phyloP scores from a whole-genome alignment of 2,888 invertebrate species.

The Euproctis similis region DNA sequence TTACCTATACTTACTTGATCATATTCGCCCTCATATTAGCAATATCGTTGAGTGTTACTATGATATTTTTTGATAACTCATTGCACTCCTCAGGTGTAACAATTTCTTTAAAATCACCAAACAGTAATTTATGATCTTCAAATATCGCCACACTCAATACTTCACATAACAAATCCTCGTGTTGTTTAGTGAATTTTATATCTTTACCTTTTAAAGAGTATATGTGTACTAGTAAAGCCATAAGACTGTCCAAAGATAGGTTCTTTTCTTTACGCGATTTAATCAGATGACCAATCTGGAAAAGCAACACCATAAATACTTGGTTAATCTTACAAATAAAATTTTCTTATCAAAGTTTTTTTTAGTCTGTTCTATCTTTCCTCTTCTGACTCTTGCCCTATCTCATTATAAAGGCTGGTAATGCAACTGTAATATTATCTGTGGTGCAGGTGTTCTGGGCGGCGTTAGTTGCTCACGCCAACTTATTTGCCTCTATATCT shows the following conservation, averaged over 20 bases:
- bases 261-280: conserved; percentile 70
- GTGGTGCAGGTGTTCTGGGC: too few species aligned
- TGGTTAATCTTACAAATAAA: too few species aligned
- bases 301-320: too few species aligned
- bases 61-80: conserved; percentile 36
- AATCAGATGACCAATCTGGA: conserved; percentile 75
- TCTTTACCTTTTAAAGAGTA: conserved; percentile 78
- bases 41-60: conserved; percentile 48
- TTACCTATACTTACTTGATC: conserved; percentile 50
- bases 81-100: conserved; percentile 47
- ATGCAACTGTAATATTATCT: too few species aligned
- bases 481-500: too few species aligned
- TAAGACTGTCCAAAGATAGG: conserved; percentile 72
- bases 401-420: too few species aligned
- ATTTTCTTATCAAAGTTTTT: too few species aligned
- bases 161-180: conserved; percentile 54
- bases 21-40: conserved; percentile 53
- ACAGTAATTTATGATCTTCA: conserved; percentile 65
- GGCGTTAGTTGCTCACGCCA: too few species aligned
- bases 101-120: conserved; percentile 24
- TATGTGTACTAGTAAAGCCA: conserved; percentile 76
- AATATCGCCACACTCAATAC: conserved; percentile 73
- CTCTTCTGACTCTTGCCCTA: too few species aligned
- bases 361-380: too few species aligned
- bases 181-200: conserved; percentile 66